A percentile compares a stretch with the other conserved stretches of the same genome.
phyloP scores from a whole-genome alignment of 2,797 vertebrate species.

The Xiphorhynchus erythropygius region DNA sequence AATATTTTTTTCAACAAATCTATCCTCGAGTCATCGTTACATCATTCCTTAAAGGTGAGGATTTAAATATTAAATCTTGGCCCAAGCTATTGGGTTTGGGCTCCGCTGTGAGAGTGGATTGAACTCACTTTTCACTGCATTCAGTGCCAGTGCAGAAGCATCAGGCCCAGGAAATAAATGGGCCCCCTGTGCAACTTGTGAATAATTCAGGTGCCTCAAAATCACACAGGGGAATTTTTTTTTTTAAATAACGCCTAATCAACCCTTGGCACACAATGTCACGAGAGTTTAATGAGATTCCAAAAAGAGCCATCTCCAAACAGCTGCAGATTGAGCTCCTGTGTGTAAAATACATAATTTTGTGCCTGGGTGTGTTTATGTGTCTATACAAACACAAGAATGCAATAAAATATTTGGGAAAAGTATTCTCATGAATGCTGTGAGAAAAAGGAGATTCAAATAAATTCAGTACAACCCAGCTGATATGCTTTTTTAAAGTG shows the following conservation, averaged over 20 bases:
- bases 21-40: accelerated
- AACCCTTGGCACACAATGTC: constrained; percentile 24
- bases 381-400: background rate
- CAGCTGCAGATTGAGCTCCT: background rate
- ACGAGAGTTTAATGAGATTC: constrained; percentile 22
- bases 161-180: background rate
- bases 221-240: background rate
- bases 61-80: background rate
- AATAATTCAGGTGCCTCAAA: constrained; percentile 47
- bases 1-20: background rate
- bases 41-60: background rate
- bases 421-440: background rate
- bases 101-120: background rate
- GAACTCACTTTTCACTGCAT: background rate
- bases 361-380: background rate
- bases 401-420: background rate
- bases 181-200: background rate
- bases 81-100: background rate
- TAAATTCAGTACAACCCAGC: background rate
- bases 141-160: background rate
- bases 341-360: background rate
- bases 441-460: background rate
- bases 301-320: constrained; percentile 29
- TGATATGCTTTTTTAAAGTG: background rate
- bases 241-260: constrained; percentile 27